phyloP scores from a whole-genome alignment of 2,113 vertebrate genomes.

The Corythoichthys intestinalis region DNA sequence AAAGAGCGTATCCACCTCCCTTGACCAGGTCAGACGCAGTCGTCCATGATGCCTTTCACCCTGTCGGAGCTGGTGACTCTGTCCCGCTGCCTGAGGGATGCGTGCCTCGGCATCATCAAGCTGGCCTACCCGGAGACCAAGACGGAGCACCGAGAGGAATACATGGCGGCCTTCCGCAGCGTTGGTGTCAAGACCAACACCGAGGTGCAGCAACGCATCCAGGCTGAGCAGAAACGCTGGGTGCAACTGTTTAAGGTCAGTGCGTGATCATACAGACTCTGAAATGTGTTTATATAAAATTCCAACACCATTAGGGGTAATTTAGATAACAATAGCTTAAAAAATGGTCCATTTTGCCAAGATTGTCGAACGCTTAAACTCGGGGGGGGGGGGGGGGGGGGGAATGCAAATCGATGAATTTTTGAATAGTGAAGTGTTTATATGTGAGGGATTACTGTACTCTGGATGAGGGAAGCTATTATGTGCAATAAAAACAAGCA shows the following conservation, averaged over 20 bases:
- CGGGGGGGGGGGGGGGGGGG: no score
- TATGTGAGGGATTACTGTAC: background rate
- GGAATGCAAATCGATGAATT: no score
- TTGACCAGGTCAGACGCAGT: slow-evolving; percentile 79
- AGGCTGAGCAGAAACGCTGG: slow-evolving; percentile 91
- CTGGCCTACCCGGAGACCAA: slow-evolving; percentile 94
- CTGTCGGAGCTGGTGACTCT: slow-evolving; percentile 85
- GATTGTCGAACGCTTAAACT: no score
- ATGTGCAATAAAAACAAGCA: background rate
- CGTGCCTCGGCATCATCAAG: slow-evolving; percentile 95
- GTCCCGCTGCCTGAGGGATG: slow-evolving; percentile 91
- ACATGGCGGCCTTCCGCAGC: slow-evolving; percentile 87
- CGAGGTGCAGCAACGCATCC: slow-evolving; percentile 86
- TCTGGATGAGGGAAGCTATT: background rate
- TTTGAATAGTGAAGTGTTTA: no score
- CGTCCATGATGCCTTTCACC: slow-evolving; percentile 97
- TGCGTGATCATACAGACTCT: background rate
- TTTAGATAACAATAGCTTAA: no score
- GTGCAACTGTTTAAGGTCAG: slow-evolving; percentile 94
- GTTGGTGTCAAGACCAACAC: slow-evolving; percentile 85
- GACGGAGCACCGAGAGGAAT: slow-evolving; percentile 89
- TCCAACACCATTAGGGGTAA: no score
- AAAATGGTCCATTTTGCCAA: no score
- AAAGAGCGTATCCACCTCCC: slow-evolving; percentile 11
- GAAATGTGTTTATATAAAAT: no score